Evolutionary conservation across 1,140 invertebrate species (phyloP), one percentile per base, ranked within the genome.

Genomic region (Babylonia areolata): DNA sequence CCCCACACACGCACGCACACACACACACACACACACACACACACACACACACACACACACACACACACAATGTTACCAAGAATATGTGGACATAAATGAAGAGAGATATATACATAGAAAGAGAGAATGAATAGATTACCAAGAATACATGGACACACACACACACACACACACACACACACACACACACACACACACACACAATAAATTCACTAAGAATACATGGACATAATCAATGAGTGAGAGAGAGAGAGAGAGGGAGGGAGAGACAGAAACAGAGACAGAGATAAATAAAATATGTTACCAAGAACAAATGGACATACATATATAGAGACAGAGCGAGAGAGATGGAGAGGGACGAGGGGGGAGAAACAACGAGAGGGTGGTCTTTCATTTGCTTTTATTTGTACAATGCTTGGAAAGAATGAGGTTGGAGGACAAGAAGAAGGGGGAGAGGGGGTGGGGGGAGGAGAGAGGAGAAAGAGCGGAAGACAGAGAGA

Each of bases 1-100:
- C n/a, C n/a, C n/a, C n/a, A 20, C 5, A 35, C n/a, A 31, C 75
- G 31, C 35, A 15, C 42, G 28, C 58, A n/a, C 51, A 9, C 51
- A 28, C 46, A 37, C 35, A 33, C 73, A 37, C 73, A 77, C 73
- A 77, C 73, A 77, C 35, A 35, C 73, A 77, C n/a, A 77, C 73
- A 37, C 33, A 77, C 73, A 37, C 73, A 37, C 31, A 77, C 35
- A 37, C 73, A 77, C 73, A 37, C 35, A 77, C 73, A 77, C 73
- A 77, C 73, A 77, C 73, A 77, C 73, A 77, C n/a, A 37, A 5
- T n/a, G 2, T 37, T 3, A 77, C 5, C 15, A 15, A n/a, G n/a
- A n/a, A n/a, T n/a, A n/a, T n/a, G n/a, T n/a, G n/a, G n/a, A n/a
- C n/a, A n/a, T n/a, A n/a, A n/a, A n/a, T n/a, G n/a, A n/a, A n/a